Percentiles rank a stretch among this genome's conserved stretches.
Evolutionary conservation across 2,113 vertebrate genomes (phyloP).

Genomic region (Aphyosemion australe): DNA sequence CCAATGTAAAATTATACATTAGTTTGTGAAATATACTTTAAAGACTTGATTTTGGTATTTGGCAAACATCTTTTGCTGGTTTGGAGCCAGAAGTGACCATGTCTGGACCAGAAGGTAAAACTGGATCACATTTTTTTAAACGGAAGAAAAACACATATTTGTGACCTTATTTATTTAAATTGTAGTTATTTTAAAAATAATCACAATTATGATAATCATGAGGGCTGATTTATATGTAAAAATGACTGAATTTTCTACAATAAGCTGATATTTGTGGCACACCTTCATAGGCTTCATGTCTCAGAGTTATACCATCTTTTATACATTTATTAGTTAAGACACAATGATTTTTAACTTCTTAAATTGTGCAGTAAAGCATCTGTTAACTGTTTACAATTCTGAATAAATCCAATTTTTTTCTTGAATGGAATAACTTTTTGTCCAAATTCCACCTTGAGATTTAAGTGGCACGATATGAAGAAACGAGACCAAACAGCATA

Average conservation of each 20-base stretch:
- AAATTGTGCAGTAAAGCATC: not conserved
- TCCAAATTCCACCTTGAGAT: constrained; percentile 37
- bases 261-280: no score
- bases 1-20: no score
- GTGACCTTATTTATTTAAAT: not conserved
- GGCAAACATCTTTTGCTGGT: not conserved
- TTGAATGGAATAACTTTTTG: constrained; percentile 41
- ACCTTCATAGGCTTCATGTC: no score
- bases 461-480: constrained; percentile 29
- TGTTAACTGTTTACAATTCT: constrained; percentile 1
- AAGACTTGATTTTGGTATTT: not conserved
- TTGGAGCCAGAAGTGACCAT: not conserved
- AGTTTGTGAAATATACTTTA: no score
- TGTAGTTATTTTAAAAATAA: not conserved
- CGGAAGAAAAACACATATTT: not conserved
- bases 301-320: no score
- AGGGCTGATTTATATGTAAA: not conserved
- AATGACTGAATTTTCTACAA: no score
- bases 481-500: constrained; percentile 29
- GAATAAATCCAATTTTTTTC: constrained; percentile 32
- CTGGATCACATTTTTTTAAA: not conserved
- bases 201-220: not conserved
- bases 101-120: not conserved
- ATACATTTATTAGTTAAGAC: no score
- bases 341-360: no score